Evolutionary conservation across 2,797 vertebrate genomes (phyloP).

Genomic region (Macropus fuliginosus): DNA sequence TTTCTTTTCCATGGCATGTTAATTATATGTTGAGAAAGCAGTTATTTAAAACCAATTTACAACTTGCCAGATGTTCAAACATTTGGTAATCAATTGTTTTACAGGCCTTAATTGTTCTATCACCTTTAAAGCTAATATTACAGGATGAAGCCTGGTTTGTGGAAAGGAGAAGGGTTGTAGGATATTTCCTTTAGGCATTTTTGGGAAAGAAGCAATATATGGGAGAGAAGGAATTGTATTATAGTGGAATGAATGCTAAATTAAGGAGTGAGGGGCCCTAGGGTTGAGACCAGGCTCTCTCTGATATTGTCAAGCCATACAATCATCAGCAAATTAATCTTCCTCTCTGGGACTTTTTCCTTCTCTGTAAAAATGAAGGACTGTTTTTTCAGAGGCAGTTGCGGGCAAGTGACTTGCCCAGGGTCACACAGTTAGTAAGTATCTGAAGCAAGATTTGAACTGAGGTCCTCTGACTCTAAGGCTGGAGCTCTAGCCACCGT

Average conservation of each 20-base stretch:
- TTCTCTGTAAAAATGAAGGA: not conserved
- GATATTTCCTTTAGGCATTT: not conserved
- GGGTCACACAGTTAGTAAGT: not conserved
- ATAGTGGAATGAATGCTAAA: not conserved
- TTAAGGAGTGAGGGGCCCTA: not conserved
- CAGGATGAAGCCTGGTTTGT: not conserved
- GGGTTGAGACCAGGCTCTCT: not conserved
- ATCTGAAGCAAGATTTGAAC: not conserved
- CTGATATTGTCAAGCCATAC: not conserved
- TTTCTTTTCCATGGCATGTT: not conserved
- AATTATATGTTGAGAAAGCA: not conserved
- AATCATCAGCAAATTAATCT: not conserved
- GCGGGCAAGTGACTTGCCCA: not conserved
- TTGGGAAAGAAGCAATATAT: not conserved
- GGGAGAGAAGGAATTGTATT: not conserved
- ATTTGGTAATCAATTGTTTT: not conserved
- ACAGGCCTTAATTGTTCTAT: not conserved
- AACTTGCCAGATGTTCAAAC: not conserved
- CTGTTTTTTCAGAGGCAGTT: not conserved
- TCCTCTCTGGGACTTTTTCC: not conserved
- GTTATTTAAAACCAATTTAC: conserved; percentile 13
- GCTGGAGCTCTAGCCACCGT: not conserved
- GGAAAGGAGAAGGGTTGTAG: not conserved
- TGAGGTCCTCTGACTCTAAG: not conserved
- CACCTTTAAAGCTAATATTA: not conserved